A percentile compares a stretch with the other conserved stretches of the same genome.
Evolutionary conservation across 2,888 invertebrate genomes (phyloP).

Genomic region (Cheilosia urbana): DNA sequence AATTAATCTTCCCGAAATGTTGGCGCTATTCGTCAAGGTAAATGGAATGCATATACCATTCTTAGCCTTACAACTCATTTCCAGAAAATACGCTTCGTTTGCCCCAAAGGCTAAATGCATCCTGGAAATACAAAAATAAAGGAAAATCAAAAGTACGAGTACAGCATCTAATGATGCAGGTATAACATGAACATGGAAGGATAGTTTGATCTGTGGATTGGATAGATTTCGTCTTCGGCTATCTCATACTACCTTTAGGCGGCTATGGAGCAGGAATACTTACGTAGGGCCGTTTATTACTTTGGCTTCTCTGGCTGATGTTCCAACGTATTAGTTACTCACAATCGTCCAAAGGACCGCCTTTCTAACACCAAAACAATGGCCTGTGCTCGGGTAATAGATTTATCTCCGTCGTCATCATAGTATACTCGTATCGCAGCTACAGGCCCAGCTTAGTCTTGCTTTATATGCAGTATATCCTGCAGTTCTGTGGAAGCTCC

Average conservation of each 20-base stretch:
- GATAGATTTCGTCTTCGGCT: slow-evolving; percentile 51
- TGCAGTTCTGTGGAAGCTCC: slow-evolving; percentile 43
- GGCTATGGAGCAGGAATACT: slow-evolving; percentile 19
- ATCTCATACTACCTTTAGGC: slow-evolving; percentile 54
- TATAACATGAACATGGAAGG: slow-evolving; percentile 3
- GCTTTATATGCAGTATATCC: slow-evolving; percentile 16
- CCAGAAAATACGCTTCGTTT: slow-evolving; percentile 46
- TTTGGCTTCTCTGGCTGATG: slow-evolving; percentile 2
- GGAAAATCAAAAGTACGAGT: not conserved
- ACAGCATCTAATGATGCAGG: slow-evolving; percentile 34
- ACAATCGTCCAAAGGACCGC: slow-evolving; percentile 42
- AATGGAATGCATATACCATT: slow-evolving; percentile 40
- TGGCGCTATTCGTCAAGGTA: slow-evolving; percentile 27
- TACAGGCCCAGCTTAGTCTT: slow-evolving; percentile 38
- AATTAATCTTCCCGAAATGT: slow-evolving; percentile 67
- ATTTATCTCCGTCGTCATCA: slow-evolving; percentile 53
- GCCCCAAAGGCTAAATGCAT: slow-evolving; percentile 46
- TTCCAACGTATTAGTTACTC: slow-evolving; percentile 48
- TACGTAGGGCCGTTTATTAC: slow-evolving; percentile 37
- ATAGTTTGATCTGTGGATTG: slow-evolving; percentile 31
- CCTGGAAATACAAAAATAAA: slow-evolving; percentile 19
- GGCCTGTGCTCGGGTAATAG: slow-evolving; percentile 58
- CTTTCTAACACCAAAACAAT: slow-evolving; percentile 67
- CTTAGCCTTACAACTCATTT: slow-evolving; percentile 46
- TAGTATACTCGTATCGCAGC: slow-evolving; percentile 1